phyloP scores from a whole-genome alignment of 2,888 invertebrate species.

The Heliconius cydno region DNA sequence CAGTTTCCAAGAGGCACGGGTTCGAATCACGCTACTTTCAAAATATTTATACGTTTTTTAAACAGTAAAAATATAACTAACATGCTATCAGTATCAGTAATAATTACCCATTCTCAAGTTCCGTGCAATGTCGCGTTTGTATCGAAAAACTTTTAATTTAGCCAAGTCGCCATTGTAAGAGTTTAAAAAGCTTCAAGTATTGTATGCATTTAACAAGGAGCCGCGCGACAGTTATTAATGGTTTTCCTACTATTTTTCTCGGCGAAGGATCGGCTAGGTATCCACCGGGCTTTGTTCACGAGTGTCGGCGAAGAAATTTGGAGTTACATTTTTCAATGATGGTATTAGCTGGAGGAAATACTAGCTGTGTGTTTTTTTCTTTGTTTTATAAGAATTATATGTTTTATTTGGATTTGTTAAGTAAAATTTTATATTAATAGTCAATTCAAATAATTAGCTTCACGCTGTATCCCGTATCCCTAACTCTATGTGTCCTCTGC shows the following conservation, averaged over 20 bases:
- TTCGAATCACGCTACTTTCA: too few relatives aligned
- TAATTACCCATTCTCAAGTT: conserved; percentile 79
- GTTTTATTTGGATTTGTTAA: background rate
- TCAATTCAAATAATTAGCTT: too few relatives aligned
- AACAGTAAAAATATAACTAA: background rate
- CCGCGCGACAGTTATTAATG: conserved; percentile 81
- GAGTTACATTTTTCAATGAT: conserved; percentile 40
- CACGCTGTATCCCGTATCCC: too few relatives aligned
- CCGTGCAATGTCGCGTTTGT: conserved; percentile 80
- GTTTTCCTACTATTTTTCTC: conserved; percentile 81
- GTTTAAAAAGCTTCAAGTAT: conserved; percentile 83
- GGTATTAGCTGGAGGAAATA: conserved; percentile 37
- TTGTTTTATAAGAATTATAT: background rate
- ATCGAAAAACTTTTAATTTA: conserved; percentile 84
- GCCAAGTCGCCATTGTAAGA: conserved; percentile 81
- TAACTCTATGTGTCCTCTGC: too few relatives aligned
- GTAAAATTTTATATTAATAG: background rate
- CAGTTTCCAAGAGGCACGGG: too few relatives aligned
- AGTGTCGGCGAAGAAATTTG: conserved; percentile 50
- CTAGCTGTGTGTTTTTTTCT: background rate
- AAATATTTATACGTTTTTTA: too few relatives aligned
- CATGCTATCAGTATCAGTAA: conserved; percentile 57
- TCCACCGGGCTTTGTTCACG: conserved; percentile 70
- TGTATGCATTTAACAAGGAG: conserved; percentile 84
- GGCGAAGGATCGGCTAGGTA: conserved; percentile 78